A percentile compares a stretch with the other conserved stretches of the same genome.
Conservation (phyloP, 2,888 invertebrate species). For the Brachyptera putata region DNA sequence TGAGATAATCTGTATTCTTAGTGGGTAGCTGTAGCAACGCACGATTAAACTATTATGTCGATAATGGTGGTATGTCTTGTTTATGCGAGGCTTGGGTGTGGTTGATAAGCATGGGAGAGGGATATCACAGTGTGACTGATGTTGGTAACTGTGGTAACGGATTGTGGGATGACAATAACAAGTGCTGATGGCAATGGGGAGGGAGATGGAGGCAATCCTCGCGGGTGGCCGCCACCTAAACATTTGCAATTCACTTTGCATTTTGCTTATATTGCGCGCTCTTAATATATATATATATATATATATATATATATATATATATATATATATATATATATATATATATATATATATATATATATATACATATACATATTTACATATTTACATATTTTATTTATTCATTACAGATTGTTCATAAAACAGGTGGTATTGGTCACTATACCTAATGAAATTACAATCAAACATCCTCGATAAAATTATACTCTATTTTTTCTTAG, state of each 20-base stretch:
- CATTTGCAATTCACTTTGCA: conserved; percentile 1
- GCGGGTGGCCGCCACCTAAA: neutral
- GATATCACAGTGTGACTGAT: neutral
- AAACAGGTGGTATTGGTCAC: too few species aligned
- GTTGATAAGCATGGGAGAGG: neutral
- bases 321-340: too few species aligned
- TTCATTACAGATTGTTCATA: too few species aligned
- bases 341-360: too few species aligned
- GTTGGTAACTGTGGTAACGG: too few species aligned
- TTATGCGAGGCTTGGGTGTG: conserved; percentile 1
- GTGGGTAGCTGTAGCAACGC: conserved; percentile 6
- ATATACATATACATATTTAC: too few species aligned
- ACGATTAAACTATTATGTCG: conserved; percentile 10
- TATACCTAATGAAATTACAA: too few species aligned
- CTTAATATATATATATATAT: too few species aligned
- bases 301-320: too few species aligned
- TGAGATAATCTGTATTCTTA: neutral
- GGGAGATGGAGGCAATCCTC: neutral
- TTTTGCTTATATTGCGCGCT: neutral
- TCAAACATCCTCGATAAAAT: too few species aligned
- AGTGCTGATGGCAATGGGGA: neutral
- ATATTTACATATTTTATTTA: too few species aligned
- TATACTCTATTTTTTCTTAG: too few species aligned
- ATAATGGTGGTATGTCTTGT: neutral
- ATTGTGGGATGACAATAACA: conserved; percentile 14